Base-by-base conservation (phyloP, 1,140 invertebrate genomes). In the Archegozetes longisetosus region DNA sequence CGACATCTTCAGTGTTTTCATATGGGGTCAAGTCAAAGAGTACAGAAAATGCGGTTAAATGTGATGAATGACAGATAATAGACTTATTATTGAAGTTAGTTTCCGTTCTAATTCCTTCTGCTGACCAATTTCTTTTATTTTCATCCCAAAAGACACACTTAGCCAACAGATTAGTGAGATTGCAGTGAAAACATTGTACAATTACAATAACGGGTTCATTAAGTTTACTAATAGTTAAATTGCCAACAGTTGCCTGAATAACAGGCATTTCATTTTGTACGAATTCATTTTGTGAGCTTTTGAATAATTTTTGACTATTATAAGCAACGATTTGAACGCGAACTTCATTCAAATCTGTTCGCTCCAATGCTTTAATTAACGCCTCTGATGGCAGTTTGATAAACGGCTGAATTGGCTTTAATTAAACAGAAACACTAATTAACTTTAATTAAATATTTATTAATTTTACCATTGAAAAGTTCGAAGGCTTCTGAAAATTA, bases 1-100 rank as follows among this genome's bases (percentile, higher is more conserved):
- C 24, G 4, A 25, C 14, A 40, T 62, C 28, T 53, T 46, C 14
- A 13, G 40, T 26, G 27, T 61, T 46, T 9, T 47, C 14, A 4
- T 55, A 47, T 20, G 65, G 65, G 23, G 64, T 26, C 56, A 71
- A 71, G 66, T 78, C 76, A 55, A 78, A 61, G 2, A 78, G 64
- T 6, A 77, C 71, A 14, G 77, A 76, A 62, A 79, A 79, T n/a
- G 76, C 75, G 1, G 77, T 78, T 62, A 79, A 62, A 66, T 78
- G 77, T 26, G 63, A 66, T 3, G 77, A 71, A 12, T 70, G 60
- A 62, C 77, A 78, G 4, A 69, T 56, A 26, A 69, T 73, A 20
- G 64, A 64, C 24, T 72, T 70, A 3, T 68, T 66, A 17, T 58
- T 66, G n/a, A 65, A 67, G 2, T 65, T 67, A 40, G 17, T 40